Evolutionary conservation across 2,113 vertebrate species (phyloP).

Genomic region (Gila orcuttii): DNA sequence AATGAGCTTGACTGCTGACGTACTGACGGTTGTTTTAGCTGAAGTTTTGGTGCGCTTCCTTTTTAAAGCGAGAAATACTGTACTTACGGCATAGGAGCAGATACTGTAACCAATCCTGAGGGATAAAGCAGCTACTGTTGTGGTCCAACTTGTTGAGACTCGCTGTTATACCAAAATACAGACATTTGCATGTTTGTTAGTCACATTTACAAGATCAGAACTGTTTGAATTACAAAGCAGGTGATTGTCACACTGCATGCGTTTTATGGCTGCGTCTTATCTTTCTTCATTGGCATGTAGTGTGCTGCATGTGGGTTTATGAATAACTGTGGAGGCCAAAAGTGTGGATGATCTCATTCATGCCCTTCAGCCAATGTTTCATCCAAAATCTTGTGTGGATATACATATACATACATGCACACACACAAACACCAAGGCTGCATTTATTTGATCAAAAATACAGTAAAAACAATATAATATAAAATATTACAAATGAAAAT

Average conservation of each 20-base stretch:
- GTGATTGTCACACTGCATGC: neutral
- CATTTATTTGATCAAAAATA: neutral
- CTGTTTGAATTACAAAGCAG: constrained; percentile 5
- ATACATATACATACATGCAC: no score
- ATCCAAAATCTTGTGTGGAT: no score
- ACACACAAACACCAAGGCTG: no score
- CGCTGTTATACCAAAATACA: neutral
- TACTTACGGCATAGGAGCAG: neutral
- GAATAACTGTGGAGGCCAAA: neutral
- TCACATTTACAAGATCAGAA: constrained; percentile 7
- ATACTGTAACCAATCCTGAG: constrained; percentile 5
- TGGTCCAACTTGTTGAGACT: constrained; percentile 19
- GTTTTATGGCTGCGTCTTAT: neutral
- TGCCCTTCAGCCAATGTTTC: no score
- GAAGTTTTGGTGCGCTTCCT: neutral
- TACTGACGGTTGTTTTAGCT: neutral
- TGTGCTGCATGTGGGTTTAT: neutral
- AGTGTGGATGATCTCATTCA: neutral
- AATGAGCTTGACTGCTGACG: neutral
- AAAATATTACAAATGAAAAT: neutral
- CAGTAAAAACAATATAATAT: neutral
- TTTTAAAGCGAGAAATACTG: neutral
- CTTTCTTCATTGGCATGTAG: neutral
- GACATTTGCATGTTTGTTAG: neutral
- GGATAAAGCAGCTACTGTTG: neutral